A percentile compares a stretch with the other conserved stretches of the same genome.
Evolutionary conservation across 2,888 invertebrate genomes (phyloP).

Genomic region (Leptogaster cylindrica): DNA sequence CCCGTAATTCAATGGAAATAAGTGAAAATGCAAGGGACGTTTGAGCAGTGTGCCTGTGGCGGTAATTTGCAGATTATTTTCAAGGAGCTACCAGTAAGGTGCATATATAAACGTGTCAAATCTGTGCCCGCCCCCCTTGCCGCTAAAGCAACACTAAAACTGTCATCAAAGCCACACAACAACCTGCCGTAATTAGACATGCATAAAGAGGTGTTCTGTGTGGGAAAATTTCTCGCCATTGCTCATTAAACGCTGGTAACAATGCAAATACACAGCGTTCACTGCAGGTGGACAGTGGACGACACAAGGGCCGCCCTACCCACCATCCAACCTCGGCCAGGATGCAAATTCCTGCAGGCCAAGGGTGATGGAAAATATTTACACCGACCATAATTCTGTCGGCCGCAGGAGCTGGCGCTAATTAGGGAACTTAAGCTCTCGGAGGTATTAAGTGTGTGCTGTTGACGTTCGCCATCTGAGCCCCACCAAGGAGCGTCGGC

Average conservation of each 20-base stretch:
- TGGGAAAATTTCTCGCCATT: constrained; percentile 50
- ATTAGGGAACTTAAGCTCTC: constrained; percentile 22
- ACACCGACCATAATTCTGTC: constrained; percentile 19
- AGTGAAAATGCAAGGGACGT: too few relatives aligned
- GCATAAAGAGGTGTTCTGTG: constrained; percentile 49
- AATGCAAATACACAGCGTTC: constrained; percentile 47
- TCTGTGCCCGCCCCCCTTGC: not conserved
- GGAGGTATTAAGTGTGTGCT: constrained; percentile 20
- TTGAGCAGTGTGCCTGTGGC: too few relatives aligned
- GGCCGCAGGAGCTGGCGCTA: constrained; percentile 23
- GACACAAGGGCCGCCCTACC: constrained; percentile 46
- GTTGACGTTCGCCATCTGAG: constrained; percentile 8
- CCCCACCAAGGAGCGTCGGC: constrained; percentile 16
- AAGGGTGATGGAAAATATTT: constrained; percentile 36
- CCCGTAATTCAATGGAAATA: too few relatives aligned
- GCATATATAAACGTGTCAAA: constrained; percentile 10
- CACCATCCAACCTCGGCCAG: constrained; percentile 32
- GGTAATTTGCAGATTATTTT: not conserved
- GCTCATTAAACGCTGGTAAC: constrained; percentile 49
- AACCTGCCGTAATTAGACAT: constrained; percentile 43
- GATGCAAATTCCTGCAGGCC: constrained; percentile 18
- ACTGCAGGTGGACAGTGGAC: constrained; percentile 47
- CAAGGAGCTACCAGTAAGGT: not conserved
- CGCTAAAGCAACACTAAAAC: not conserved
- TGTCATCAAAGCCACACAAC: constrained; percentile 27